These are phyloP conservation scores for Chrysina gloriosa DNA, from an alignment of 2,888 invertebrate species.

Conservation along the genomic window DNA sequence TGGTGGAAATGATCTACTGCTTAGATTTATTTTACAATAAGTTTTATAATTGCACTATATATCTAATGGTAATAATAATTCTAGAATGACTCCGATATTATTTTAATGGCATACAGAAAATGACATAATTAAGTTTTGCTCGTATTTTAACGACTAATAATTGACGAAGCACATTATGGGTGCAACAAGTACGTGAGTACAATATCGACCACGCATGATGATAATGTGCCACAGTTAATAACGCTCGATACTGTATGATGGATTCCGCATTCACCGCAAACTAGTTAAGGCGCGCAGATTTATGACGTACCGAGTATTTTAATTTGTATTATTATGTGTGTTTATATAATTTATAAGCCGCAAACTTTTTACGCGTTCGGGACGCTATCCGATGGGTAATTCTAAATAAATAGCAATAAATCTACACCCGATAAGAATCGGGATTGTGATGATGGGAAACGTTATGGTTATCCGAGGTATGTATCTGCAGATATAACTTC, in stretches of 20 bases:
- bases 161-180: conserved; percentile 10
- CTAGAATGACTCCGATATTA: conserved; percentile 3
- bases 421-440: conserved; percentile 8
- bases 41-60: not conserved
- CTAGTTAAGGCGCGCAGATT: conserved; percentile 5
- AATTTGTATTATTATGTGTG: conserved; percentile 32
- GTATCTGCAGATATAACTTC: not conserved
- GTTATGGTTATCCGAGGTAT: not conserved
- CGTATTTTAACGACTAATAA: conserved; percentile 23
- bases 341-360: conserved; percentile 32
- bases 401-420: conserved; percentile 31
- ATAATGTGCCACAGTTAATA: conserved; percentile 23
- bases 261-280: conserved; percentile 24
- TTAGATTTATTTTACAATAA: not conserved
- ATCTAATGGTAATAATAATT: not conserved
- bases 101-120: not conserved
- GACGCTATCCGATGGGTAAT: conserved; percentile 11
- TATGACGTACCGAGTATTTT: conserved; percentile 26
- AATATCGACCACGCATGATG: conserved; percentile 23
- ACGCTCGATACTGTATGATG: not conserved
- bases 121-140: conserved; percentile 11
- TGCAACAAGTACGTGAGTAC: not conserved
- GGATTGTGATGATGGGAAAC: conserved; percentile 7
- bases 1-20: too few relatives aligned
- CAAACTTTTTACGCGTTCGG: conserved; percentile 7